Evolutionary conservation across 1,140 invertebrate species (phyloP).

Genomic region (Bactericera cockerelli): DNA sequence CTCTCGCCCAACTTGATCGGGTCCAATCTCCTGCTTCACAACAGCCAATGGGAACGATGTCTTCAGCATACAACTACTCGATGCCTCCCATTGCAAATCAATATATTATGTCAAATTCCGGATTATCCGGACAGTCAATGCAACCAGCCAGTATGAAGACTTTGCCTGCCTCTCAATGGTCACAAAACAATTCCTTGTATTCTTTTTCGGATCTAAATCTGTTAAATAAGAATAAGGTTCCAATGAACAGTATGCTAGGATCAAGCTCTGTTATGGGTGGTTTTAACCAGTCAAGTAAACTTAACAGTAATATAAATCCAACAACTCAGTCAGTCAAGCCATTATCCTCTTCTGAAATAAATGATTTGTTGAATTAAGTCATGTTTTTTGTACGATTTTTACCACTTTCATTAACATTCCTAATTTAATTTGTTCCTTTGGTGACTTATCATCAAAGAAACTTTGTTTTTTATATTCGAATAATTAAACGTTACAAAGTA

Average conservation of each 20-base stretch:
- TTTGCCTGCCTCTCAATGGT: background rate
- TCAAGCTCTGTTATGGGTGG: background rate
- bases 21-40: background rate
- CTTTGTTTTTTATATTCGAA: no score
- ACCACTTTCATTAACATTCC: no score
- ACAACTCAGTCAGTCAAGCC: background rate
- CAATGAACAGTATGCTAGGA: conserved; percentile 2
- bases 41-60: background rate
- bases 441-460: no score
- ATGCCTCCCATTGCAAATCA: background rate
- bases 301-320: background rate
- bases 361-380: background rate
- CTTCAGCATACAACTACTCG: background rate
- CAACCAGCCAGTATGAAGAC: background rate
- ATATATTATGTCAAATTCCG: background rate
- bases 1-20: background rate
- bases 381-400: no score
- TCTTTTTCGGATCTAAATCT: background rate
- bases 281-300: background rate
- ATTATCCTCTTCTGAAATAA: background rate
- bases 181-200: background rate
- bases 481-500: no score
- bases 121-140: background rate
- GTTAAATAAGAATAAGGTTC: conserved; percentile 2
- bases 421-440: no score